These are phyloP conservation scores for Elaphurus davidianus DNA, from an alignment of 2,113 vertebrate genomes.

Conservation along the genomic window DNA sequence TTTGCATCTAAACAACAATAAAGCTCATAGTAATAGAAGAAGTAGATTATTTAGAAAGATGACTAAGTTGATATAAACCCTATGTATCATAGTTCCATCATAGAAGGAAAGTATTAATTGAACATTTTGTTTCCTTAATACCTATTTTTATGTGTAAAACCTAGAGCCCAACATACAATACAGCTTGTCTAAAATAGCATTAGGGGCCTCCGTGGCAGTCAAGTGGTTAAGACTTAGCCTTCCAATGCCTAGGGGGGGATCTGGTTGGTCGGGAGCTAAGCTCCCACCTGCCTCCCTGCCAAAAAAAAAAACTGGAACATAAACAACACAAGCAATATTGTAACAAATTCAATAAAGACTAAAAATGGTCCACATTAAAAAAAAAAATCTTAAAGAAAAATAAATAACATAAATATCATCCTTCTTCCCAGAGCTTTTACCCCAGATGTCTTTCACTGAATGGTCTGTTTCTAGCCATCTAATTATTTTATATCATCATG, in stretches of 20 bases:
- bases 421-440: not conserved
- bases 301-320: not conserved
- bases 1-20: not conserved
- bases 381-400: not conserved
- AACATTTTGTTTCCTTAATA: not conserved
- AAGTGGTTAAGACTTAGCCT: not conserved
- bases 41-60: not conserved
- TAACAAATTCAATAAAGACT: not conserved
- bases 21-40: not conserved
- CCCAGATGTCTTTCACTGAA: not conserved
- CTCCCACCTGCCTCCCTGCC: not conserved
- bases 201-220: not conserved
- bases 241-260: not conserved
- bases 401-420: not conserved
- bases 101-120: not conserved
- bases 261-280: not conserved
- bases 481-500: not conserved
- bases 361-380: not conserved
- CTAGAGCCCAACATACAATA: not conserved
- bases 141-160: not conserved
- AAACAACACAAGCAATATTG: not conserved
- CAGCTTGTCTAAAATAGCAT: not conserved
- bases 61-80: not conserved
- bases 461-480: not conserved
- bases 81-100: not conserved